Evolutionary conservation across 2,888 invertebrate species (phyloP).

Genomic region (Xiphydria camelus): DNA sequence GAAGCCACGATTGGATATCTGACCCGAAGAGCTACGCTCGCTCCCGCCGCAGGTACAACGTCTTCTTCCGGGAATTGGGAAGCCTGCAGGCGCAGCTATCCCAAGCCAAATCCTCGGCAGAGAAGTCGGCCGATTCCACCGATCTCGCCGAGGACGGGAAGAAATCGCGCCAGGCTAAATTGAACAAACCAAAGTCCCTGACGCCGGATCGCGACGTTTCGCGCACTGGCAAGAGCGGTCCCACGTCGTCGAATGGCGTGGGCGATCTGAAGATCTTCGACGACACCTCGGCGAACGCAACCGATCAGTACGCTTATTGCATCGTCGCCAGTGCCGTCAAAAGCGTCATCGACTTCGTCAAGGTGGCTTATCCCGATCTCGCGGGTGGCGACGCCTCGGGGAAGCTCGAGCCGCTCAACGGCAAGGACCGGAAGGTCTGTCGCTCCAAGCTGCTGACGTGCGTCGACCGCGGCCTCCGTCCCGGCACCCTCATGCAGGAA

Average conservation of each 20-base stretch:
- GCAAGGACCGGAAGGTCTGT: conserved; percentile 61
- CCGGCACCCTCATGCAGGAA: conserved; percentile 64
- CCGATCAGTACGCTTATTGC: conserved; percentile 57
- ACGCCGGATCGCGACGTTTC: conserved; percentile 6
- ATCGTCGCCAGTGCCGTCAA: conserved; percentile 63
- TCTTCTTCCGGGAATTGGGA: conserved; percentile 63
- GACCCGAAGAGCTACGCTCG: too few relatives aligned
- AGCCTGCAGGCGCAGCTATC: conserved; percentile 60
- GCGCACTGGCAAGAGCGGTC: not conserved
- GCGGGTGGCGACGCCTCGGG: conserved; percentile 63
- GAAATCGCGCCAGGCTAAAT: conserved; percentile 11
- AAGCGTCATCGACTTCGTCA: conserved; percentile 71
- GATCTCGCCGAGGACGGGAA: conserved; percentile 21
- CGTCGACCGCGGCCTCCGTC: conserved; percentile 70
- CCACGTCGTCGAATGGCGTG: conserved; percentile 8
- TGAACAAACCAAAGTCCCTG: conserved; percentile 16
- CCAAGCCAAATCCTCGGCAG: conserved; percentile 51
- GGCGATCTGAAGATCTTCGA: conserved; percentile 22
- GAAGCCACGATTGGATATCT: too few relatives aligned
- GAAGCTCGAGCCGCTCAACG: conserved; percentile 66
- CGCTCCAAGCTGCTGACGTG: conserved; percentile 67
- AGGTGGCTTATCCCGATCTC: conserved; percentile 77
- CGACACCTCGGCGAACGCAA: conserved; percentile 19
- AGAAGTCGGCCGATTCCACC: conserved; percentile 8
- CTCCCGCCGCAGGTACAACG: conserved; percentile 63